Evolutionary conservation across 1,140 invertebrate species (phyloP).

Genomic region (Leptonema lineaticorne): DNA sequence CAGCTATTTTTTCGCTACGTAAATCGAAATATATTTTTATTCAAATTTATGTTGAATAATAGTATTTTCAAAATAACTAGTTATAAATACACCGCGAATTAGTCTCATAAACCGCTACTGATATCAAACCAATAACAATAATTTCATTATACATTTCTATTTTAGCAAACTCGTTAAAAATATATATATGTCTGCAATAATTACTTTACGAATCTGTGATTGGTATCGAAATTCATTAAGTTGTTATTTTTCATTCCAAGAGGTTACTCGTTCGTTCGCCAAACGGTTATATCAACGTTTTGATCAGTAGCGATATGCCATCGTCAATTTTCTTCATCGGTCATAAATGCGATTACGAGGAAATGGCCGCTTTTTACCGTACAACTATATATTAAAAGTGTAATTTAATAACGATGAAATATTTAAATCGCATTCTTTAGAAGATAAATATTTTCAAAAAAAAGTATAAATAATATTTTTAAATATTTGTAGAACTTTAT

Average conservation of each 20-base stretch:
- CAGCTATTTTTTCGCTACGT: too few species aligned
- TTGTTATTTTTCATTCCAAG: background rate
- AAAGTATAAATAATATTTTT: too few species aligned
- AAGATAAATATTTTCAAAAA: background rate
- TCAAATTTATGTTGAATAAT: too few species aligned
- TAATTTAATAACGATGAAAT: background rate
- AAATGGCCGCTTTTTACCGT: background rate
- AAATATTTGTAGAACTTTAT: too few species aligned
- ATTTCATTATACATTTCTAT: too few species aligned
- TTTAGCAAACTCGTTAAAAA: background rate
- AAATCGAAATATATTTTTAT: too few species aligned
- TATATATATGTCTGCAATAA: background rate
- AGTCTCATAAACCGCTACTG: too few species aligned
- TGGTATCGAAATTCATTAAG: background rate
- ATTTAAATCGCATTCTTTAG: background rate
- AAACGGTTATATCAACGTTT: background rate
- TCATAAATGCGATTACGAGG: background rate
- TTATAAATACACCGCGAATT: too few species aligned
- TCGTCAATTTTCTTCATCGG: constrained; percentile 1
- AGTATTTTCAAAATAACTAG: too few species aligned
- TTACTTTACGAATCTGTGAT: background rate
- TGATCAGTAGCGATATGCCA: background rate
- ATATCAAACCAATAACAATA: background rate
- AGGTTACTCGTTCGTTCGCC: background rate
- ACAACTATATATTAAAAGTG: background rate